Evolutionary conservation across 2,797 vertebrate genomes (phyloP).

Genomic region (Chelmon rostratus): DNA sequence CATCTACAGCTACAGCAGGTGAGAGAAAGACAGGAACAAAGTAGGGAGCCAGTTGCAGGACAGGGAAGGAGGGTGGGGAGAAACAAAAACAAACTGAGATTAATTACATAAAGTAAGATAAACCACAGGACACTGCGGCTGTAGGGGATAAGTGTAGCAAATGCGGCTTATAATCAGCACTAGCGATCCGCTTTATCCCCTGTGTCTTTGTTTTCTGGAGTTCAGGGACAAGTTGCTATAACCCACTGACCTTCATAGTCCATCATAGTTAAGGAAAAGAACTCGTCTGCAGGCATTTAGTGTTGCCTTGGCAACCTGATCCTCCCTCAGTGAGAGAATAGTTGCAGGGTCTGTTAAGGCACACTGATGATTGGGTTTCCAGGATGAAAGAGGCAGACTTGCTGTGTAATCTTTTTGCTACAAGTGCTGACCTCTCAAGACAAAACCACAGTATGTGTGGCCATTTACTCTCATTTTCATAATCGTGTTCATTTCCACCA

Average conservation of each 20-base stretch:
- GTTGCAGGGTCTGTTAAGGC: conserved; percentile 73
- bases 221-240: conserved; percentile 60
- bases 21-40: conserved; percentile 33
- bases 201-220: conserved; percentile 63
- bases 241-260: conserved; percentile 81
- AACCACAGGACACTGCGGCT: conserved; percentile 69
- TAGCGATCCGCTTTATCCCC: conserved; percentile 71
- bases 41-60: conserved; percentile 42
- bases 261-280: conserved; percentile 76
- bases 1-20: conserved; percentile 90
- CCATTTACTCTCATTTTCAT: conserved; percentile 44
- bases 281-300: conserved; percentile 81
- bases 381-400: conserved; percentile 70
- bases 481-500: conserved; percentile 18
- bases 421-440: conserved; percentile 72
- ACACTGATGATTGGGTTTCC: conserved; percentile 76
- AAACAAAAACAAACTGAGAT: conserved; percentile 70
- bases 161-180: conserved; percentile 74
- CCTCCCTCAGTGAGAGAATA: conserved; percentile 77
- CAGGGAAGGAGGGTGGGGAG: conserved; percentile 4
- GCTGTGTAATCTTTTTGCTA: conserved; percentile 80
- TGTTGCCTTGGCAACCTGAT: conserved; percentile 83
- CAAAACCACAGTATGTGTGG: conserved; percentile 36
- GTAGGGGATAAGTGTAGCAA: conserved; percentile 71
- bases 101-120: conserved; percentile 81